phyloP scores from a whole-genome alignment of 2,797 vertebrate genomes.

The Sebastes trivittatus region DNA sequence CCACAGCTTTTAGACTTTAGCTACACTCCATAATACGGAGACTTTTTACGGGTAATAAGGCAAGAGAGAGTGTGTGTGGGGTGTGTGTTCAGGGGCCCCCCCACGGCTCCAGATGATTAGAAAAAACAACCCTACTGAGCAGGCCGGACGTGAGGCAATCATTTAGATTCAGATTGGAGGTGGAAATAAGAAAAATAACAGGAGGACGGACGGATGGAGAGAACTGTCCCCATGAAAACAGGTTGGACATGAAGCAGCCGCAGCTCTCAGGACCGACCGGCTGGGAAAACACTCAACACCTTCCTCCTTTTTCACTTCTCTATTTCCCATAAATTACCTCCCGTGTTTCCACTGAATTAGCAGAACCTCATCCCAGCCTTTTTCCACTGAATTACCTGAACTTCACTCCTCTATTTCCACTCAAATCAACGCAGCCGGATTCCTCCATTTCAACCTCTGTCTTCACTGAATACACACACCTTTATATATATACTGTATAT shows the following conservation, averaged over 20 bases:
- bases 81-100: constrained; percentile 18
- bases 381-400: constrained; percentile 6
- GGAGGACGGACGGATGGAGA: constrained; percentile 7
- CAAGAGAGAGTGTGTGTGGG: neutral
- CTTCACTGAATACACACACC: neutral
- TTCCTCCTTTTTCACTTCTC: neutral
- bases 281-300: neutral
- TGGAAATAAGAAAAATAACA: constrained; percentile 27
- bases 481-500: neutral
- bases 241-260: neutral
- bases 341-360: constrained; percentile 1
- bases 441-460: neutral
- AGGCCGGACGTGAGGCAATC: constrained; percentile 18
- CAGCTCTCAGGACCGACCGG: neutral
- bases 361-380: neutral
- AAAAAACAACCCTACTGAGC: constrained; percentile 56
- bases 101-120: constrained; percentile 60
- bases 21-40: constrained; percentile 12
- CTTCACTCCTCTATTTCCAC: constrained; percentile 2
- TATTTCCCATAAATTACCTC: neutral
- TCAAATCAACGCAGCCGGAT: neutral
- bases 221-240: constrained; percentile 6
- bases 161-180: constrained; percentile 34
- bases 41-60: constrained; percentile 24
- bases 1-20: constrained; percentile 35